phyloP scores from a whole-genome alignment of 2,113 vertebrate genomes.

The Oryzias javanicus region DNA sequence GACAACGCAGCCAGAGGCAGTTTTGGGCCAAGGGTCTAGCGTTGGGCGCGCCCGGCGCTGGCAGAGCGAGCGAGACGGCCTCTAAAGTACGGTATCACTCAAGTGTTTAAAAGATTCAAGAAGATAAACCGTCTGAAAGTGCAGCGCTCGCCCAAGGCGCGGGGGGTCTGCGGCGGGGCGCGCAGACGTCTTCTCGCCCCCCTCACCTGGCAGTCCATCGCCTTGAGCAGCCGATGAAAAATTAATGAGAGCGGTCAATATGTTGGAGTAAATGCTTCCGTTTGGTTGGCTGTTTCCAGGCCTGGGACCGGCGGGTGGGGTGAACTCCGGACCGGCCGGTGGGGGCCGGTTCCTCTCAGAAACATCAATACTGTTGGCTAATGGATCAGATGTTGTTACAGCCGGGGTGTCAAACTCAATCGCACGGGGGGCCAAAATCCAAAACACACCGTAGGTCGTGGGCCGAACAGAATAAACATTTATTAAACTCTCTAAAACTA shows the following conservation, averaged over 20 bases:
- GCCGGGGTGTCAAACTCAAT: too few relatives aligned
- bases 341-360: slow-evolving; percentile 2
- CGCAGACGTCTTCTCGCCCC: slow-evolving; percentile 29
- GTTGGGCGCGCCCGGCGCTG: slow-evolving; percentile 32
- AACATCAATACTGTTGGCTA: slow-evolving; percentile 18
- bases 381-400: slow-evolving; percentile 30
- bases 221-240: slow-evolving; percentile 61
- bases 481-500: too few relatives aligned
- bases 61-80: slow-evolving; percentile 33
- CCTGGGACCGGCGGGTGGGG: slow-evolving; percentile 15
- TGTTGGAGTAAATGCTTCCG: slow-evolving; percentile 60
- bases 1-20: slow-evolving; percentile 47
- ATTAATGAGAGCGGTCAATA: slow-evolving; percentile 65
- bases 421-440: too few relatives aligned
- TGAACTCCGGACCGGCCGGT: background rate
- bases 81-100: slow-evolving; percentile 48
- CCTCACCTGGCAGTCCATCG: slow-evolving; percentile 42
- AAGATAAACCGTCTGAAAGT: slow-evolving; percentile 52
- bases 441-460: too few relatives aligned
- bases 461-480: too few relatives aligned
- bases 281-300: slow-evolving; percentile 30
- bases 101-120: slow-evolving; percentile 64
- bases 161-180: slow-evolving; percentile 29
- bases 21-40: slow-evolving; percentile 43
- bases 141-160: slow-evolving; percentile 1